Base-by-base conservation (phyloP, 2,797 vertebrate genomes). In the Pempheris klunzingeri region DNA sequence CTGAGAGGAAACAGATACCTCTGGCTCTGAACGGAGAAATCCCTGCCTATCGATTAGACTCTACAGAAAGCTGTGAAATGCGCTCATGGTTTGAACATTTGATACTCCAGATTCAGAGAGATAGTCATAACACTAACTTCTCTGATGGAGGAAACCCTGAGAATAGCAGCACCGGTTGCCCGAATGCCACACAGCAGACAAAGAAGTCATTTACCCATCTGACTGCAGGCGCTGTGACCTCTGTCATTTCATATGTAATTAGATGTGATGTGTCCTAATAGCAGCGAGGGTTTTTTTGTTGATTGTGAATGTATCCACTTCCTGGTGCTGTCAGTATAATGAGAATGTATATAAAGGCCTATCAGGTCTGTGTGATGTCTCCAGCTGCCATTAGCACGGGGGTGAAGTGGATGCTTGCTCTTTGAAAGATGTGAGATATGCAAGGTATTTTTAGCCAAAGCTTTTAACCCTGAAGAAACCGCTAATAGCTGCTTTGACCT, bases 1-100 rank as follows among this genome's bases (percentile, higher is more conserved):
- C 91, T 91, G 91, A 93, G 88, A 90, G 91, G 87, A 94, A 94
- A 89, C 92, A 77, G 92, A 94, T 93, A 91, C 85, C 86, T 78
- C 87, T 49, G 78, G 44, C 65, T 77, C 83, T 75, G 77, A 80
- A 85, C 61, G 17, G 77, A 79, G 85, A 82, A 92, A 93, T 90
- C 67, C 66, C 86, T 87, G 78, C 72, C 41, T 79, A 92, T 94
- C 81, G 91, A 94, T 94, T 87, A 82, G 83, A 71, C 80, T 76
- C 71, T 62, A 66, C 77, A 80, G 65, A 92, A 92, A 92, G 84
- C 91, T 91, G 92, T 92, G 91, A 94, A 93, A 90, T 86, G 82
- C 64, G 83, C 88, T 92, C 90, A 92, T 91, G 90, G 86, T 88
- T 91, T 88, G 63, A 91, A 92, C 89, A 93, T 94, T 91, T 90